A percentile compares a stretch with the other conserved stretches of the same genome.
These are phyloP conservation scores for Aphelinus certus DNA, from an alignment of 1,140 invertebrate genomes.

Conservation along the genomic window DNA sequence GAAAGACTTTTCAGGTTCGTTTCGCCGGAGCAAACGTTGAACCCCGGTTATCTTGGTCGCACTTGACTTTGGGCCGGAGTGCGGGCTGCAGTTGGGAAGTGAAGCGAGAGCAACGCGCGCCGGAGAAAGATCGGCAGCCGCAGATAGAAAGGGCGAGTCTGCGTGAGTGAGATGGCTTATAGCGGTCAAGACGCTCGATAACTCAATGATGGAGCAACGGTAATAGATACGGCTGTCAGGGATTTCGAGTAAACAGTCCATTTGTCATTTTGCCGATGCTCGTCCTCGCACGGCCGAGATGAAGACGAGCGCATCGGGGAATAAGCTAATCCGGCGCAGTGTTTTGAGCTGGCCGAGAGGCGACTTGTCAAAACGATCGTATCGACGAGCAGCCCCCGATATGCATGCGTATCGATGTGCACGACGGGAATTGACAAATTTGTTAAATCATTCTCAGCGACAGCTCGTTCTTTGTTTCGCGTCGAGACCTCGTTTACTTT, in stretches of 20 bases:
- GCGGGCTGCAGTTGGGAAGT: too few species aligned
- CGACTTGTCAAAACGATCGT: slow-evolving; percentile 44
- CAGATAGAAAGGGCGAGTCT: background rate
- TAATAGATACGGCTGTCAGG: slow-evolving; percentile 44
- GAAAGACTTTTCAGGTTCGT: too few species aligned
- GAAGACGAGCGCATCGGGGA: slow-evolving; percentile 1
- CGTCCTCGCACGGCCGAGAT: background rate
- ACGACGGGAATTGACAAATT: slow-evolving; percentile 29
- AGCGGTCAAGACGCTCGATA: background rate
- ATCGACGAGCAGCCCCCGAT: slow-evolving; percentile 6
- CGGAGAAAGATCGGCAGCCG: slow-evolving; percentile 14
- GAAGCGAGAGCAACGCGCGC: background rate
- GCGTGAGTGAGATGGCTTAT: background rate
- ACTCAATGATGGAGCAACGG: slow-evolving; percentile 16
- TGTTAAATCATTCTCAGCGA: slow-evolving; percentile 36
- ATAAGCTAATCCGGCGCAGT: slow-evolving; percentile 15
- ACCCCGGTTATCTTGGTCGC: too few species aligned
- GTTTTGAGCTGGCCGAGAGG: slow-evolving; percentile 24
- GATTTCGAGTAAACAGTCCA: slow-evolving; percentile 51
- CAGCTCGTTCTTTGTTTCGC: slow-evolving; percentile 47
- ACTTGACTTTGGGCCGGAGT: too few species aligned
- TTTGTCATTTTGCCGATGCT: slow-evolving; percentile 45
- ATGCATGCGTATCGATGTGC: slow-evolving; percentile 1
- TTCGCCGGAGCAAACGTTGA: too few species aligned
- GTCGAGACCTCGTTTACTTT: background rate